Base-by-base conservation (phyloP, 1,140 invertebrate species). In the Lepidurus couesii region DNA sequence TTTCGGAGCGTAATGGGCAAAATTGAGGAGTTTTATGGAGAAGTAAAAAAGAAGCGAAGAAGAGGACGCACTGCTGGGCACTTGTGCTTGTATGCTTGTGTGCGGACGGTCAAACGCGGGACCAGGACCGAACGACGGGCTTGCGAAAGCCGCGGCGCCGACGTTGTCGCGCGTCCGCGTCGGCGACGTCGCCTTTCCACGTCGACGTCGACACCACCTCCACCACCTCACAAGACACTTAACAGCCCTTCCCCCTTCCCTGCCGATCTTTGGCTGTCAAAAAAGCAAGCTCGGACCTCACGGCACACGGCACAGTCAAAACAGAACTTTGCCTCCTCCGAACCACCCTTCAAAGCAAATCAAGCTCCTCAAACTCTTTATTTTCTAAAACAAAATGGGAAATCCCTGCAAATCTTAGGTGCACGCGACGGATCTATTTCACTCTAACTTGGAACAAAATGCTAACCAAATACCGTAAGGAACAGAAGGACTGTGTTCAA, bases 131-230 rank as follows among this genome's bases (percentile, higher is more conserved):
- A 65, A 65, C 53, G 53, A 65, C 53, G 53, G 34, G 53, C 53
- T 65, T 9, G 53, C 53, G 3, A 16, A 16, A 65, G 53, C 53
- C 16, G 53, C 53, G 53, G 53, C 53, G 53, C 53, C 53, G 53
- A 65, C 53, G 53, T 65, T 65, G 53, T 65, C 53, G 53, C 53
- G 53, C 53, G 53, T 65, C 53, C 53, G 53, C 53, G 53, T 65
- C 53, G 53, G 53, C 53, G 53, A 65, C 53, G 53, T 65, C 53
- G 53, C 34, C 34, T 34, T 34, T 34, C 34, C 34, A 65, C 53
- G 53, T 65, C 53, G 45, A 47, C 45, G 10, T 47, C 45, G 53
- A 65, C 53, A 65, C 53, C 8, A 65, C 53, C 53, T 65, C 53
- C 21, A 65, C 53, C 53, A 65, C 53, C 16, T 65, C 53, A 65